Conservation (phyloP, 2,888 invertebrate species). For the Thalpophila matura region DNA sequence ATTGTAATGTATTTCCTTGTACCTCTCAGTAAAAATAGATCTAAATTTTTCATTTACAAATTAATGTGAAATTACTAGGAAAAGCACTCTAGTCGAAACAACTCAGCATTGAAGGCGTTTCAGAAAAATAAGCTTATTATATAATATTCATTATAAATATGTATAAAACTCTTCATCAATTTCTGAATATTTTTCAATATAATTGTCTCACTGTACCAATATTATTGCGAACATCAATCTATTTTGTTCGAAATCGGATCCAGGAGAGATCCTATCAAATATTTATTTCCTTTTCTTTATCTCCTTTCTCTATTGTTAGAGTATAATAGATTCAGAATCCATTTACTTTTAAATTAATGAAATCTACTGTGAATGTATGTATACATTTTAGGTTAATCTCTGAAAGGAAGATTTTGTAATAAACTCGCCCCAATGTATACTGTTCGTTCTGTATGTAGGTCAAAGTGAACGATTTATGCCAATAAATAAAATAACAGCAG, state of each 20-base stretch:
- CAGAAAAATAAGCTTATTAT: background rate
- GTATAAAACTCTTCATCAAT: constrained; percentile 8
- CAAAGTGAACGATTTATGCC: constrained; percentile 49
- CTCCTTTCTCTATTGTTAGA: constrained; percentile 67
- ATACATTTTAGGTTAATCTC: constrained; percentile 33
- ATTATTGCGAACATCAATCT: constrained; percentile 38
- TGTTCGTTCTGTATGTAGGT: constrained; percentile 47
- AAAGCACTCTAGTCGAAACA: background rate
- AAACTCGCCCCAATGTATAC: constrained; percentile 25
- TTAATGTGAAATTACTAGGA: background rate
- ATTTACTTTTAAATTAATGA: constrained; percentile 66
- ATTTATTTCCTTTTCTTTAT: constrained; percentile 73
- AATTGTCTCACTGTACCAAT: constrained; percentile 46
- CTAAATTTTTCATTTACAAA: background rate
- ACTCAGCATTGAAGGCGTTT: background rate
- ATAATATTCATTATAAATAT: background rate
- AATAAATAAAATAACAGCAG: constrained; percentile 61
- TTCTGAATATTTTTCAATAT: constrained; percentile 18
- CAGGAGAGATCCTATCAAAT: constrained; percentile 66
- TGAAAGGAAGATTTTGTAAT: constrained; percentile 27
- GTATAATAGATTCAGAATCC: constrained; percentile 64
- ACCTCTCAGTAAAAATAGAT: too few relatives aligned
- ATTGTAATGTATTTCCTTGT: background rate
- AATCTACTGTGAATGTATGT: constrained; percentile 31
- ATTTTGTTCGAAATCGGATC: constrained; percentile 62